phyloP scores from a whole-genome alignment of 2,113 vertebrate genomes.

The Centrocercus urophasianus region DNA sequence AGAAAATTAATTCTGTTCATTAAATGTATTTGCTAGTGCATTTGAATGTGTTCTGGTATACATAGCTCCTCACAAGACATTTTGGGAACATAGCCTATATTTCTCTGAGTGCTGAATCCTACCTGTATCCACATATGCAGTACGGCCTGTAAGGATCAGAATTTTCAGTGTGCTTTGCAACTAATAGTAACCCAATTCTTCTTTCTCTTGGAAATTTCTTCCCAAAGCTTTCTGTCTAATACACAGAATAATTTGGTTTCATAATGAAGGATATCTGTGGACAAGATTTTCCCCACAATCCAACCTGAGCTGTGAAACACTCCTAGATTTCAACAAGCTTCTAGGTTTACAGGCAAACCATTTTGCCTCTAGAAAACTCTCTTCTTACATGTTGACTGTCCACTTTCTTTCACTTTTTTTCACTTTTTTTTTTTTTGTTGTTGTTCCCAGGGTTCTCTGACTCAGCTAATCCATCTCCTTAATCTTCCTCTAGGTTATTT shows the following conservation, averaged over 20 bases:
- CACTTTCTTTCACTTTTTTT: neutral
- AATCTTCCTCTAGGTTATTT: neutral
- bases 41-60: neutral
- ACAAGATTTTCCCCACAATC: fast-evolving
- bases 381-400: neutral
- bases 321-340: neutral
- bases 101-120: neutral
- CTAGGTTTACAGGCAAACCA: neutral
- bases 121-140: neutral
- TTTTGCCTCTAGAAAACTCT: neutral
- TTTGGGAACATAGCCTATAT: neutral
- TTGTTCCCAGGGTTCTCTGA: neutral
- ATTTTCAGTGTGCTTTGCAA: neutral
- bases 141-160: neutral
- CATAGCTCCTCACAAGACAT: neutral
- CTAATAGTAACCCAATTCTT: neutral
- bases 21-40: neutral
- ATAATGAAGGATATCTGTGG: neutral
- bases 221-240: neutral
- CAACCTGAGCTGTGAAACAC: neutral
- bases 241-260: neutral
- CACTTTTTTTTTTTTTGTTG: neutral
- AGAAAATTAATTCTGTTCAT: neutral
- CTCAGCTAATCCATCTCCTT: neutral
- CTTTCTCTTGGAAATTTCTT: neutral